These are phyloP conservation scores for Trogon melanurus DNA, from an alignment of 2,113 vertebrate genomes.

Conservation along the genomic window DNA sequence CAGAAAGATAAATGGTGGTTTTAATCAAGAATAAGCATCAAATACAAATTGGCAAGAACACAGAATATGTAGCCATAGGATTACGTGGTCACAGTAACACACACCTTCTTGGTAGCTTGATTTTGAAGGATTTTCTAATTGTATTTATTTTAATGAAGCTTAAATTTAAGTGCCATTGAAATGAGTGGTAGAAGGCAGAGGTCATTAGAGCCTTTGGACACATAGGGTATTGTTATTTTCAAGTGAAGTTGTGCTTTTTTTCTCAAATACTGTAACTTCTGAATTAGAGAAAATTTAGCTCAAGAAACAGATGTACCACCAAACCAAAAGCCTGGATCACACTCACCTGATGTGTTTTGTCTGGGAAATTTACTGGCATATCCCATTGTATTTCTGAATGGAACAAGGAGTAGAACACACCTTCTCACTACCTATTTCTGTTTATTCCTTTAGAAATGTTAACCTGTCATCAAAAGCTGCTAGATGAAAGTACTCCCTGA, in stretches of 20 bases:
- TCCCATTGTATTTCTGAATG: neutral
- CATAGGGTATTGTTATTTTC: neutral
- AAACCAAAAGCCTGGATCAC: neutral
- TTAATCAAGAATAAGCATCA: conserved; percentile 6
- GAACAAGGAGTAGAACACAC: neutral
- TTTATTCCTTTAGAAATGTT: neutral
- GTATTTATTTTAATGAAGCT: neutral
- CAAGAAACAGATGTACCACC: neutral
- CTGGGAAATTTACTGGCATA: neutral
- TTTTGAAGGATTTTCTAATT: neutral
- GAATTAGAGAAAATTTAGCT: neutral
- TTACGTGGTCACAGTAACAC: neutral
- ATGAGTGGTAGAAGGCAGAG: neutral
- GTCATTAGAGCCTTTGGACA: neutral
- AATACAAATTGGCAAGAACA: neutral
- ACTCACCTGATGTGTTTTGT: neutral
- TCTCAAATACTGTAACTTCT: neutral
- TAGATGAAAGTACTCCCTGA: neutral
- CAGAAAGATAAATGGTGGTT: neutral
- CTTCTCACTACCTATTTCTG: neutral
- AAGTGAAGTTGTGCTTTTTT: neutral
- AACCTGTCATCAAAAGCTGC: neutral
- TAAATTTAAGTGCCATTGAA: neutral
- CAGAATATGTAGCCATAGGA: neutral
- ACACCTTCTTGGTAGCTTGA: neutral